Base-by-base conservation (phyloP, 2,113 vertebrate genomes). In the Todiramphus saurophagus region DNA sequence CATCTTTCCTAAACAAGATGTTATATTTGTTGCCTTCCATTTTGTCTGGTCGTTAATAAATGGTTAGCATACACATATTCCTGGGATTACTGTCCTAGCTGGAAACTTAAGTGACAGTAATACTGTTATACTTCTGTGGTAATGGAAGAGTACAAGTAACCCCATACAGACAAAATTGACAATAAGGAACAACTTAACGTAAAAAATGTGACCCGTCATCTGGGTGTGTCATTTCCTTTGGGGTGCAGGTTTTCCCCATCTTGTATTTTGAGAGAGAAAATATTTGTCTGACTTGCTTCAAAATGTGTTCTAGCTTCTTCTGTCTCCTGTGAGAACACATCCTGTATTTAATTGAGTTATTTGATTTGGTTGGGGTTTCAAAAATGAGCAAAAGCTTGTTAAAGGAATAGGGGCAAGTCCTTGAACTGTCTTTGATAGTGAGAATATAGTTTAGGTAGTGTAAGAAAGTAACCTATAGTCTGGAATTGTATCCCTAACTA, bases 221-320 rank as follows among this genome's bases (percentile, higher is more conserved):
- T 48, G 35, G 59, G 68, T 86, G 41, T 81, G 79, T 86, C 17
- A 86, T 83, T 93, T 96, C 75, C 75, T 94, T 90, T 88, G 75
- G 56, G 46, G 25, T 95, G 75, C 56, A 92, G 67, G 68, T 77
- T 93, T 89, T 95, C 25, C 74, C 66, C 48, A 83, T 85, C 68
- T 87, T 78, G 23, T 88, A 64, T 92, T 91, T 70, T 70, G 51
- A 92, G 64, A 92, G 90, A 85, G 41, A 94, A 96, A 92, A 77
- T 88, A 87, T 92, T 93, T 59, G 63, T 76, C 74, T 88, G 63
- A 64, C 67, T 94, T 72, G 37, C 63, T 86, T 92, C 80, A 92
- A 83, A 80, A 67, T 28, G 67, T 31, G 30, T 23, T 39, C 35
- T 51, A 27, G 25, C 83, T 92, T 91, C 50, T 92, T 90, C 85